Conservation (phyloP, 2,797 vertebrate species). For the Percopsis omiscomaycus region DNA sequence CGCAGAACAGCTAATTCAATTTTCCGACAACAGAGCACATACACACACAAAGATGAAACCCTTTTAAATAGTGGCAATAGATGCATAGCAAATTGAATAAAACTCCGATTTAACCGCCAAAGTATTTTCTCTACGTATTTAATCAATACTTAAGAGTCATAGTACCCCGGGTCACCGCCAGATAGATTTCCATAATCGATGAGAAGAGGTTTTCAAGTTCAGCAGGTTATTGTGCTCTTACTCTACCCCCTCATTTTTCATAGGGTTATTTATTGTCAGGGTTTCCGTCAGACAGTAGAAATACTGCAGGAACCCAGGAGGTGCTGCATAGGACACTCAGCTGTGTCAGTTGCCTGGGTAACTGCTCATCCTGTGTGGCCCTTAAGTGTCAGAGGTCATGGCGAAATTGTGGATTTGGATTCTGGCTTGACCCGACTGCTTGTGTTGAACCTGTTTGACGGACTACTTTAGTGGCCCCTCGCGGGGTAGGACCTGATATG, state of each 20-base stretch:
- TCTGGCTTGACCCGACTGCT: slow-evolving; percentile 28
- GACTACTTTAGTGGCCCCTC: slow-evolving; percentile 6
- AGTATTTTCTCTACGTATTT: slow-evolving; percentile 72
- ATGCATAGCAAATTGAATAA: slow-evolving; percentile 44
- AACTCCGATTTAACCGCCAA: slow-evolving; percentile 65
- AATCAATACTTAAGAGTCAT: slow-evolving; percentile 77
- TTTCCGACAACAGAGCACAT: slow-evolving; percentile 59
- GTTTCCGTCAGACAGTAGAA: slow-evolving; percentile 50
- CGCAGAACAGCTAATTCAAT: slow-evolving; percentile 85
- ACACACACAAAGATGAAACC: slow-evolving; percentile 61
- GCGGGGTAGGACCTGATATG: slow-evolving; percentile 2
- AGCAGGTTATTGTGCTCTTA: slow-evolving; percentile 58
- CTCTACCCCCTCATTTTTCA: slow-evolving; percentile 63
- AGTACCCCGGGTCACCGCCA: slow-evolving; percentile 38
- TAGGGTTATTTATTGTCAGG: slow-evolving; percentile 65
- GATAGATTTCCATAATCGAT: slow-evolving; percentile 72
- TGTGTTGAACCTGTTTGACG: slow-evolving; percentile 9
- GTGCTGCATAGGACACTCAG: slow-evolving; percentile 3
- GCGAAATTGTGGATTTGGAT: slow-evolving; percentile 18
- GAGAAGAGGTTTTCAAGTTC: slow-evolving; percentile 68
- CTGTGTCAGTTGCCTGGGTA: slow-evolving; percentile 19
- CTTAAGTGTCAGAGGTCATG: slow-evolving; percentile 20
- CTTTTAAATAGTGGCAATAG: slow-evolving; percentile 1
- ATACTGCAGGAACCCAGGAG: slow-evolving; percentile 16
- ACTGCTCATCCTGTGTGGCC: slow-evolving; percentile 11